A percentile compares a stretch with the other conserved stretches of the same genome.
phyloP scores from a whole-genome alignment of 2,113 vertebrate species.

The Nothoprocta pentlandii region DNA sequence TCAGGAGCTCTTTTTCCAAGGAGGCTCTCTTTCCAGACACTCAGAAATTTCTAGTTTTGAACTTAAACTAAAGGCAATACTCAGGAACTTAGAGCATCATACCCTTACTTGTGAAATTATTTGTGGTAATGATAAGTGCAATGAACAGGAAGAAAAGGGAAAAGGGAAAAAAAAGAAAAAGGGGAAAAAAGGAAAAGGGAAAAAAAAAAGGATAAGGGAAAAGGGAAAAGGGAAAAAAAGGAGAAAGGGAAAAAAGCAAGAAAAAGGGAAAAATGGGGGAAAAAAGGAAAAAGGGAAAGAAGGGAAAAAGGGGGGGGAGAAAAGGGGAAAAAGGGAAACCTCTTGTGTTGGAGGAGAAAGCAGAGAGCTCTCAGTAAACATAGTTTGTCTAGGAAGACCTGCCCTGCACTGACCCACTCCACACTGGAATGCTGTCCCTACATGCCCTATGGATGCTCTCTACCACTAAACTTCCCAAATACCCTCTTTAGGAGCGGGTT shows the following conservation, averaged over 20 bases:
- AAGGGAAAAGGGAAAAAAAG: too few relatives aligned
- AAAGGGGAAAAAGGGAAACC: fast-evolving
- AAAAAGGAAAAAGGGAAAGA: too few relatives aligned
- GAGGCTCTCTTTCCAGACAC: background rate
- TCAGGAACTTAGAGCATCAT: background rate
- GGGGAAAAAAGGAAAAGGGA: too few relatives aligned
- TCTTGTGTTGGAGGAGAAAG: background rate
- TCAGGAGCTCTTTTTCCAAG: background rate
- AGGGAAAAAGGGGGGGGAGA: too few relatives aligned
- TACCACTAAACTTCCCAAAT: background rate
- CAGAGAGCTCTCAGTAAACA: background rate
- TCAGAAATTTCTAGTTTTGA: background rate
- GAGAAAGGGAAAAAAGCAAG: too few relatives aligned
- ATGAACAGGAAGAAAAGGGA: background rate
- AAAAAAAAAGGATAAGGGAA: too few relatives aligned
- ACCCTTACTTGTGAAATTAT: background rate
- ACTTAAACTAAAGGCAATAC: background rate
- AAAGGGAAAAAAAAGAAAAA: too few relatives aligned
- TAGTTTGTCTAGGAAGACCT: background rate
- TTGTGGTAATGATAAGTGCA: background rate
- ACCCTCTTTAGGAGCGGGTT: background rate
- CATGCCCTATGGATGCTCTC: too few relatives aligned
- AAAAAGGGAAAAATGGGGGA: too few relatives aligned
- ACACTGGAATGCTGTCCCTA: fast-evolving
- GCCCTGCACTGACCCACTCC: background rate